These are phyloP conservation scores for Polyploca ridens DNA, from an alignment of 2,888 invertebrate genomes.

Conservation along the genomic window DNA sequence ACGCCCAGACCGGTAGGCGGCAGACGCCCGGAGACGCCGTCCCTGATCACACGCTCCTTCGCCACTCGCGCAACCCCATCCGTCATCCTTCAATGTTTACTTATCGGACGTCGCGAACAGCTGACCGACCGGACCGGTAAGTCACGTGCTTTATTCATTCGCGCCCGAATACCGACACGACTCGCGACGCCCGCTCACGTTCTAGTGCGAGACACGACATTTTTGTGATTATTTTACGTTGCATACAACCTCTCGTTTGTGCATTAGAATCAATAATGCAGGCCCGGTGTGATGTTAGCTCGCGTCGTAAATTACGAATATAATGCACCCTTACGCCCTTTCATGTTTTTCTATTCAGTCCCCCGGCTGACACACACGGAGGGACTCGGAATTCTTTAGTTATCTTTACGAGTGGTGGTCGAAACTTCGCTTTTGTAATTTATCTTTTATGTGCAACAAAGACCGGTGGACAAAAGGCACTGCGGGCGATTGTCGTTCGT, in stretches of 20 bases:
- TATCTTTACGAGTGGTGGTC: constrained; percentile 77
- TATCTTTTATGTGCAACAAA: constrained; percentile 78
- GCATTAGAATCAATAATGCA: constrained; percentile 70
- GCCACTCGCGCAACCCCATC: constrained; percentile 63
- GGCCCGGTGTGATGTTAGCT: constrained; percentile 61
- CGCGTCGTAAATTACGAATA: constrained; percentile 76
- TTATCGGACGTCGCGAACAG: constrained; percentile 76
- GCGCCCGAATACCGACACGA: constrained; percentile 31
- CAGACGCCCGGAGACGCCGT: constrained; percentile 85
- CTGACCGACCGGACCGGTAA: constrained; percentile 82
- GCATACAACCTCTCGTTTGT: constrained; percentile 57
- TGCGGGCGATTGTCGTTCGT: constrained; percentile 58
- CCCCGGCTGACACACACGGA: constrained; percentile 58
- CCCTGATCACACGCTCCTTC: constrained; percentile 71
- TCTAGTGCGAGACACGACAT: constrained; percentile 30
- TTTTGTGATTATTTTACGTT: constrained; percentile 56
- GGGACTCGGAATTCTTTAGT: constrained; percentile 66
- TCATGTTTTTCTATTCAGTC: constrained; percentile 70
- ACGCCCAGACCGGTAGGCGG: constrained; percentile 86
- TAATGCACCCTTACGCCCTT: constrained; percentile 77
- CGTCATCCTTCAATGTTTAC: constrained; percentile 80
- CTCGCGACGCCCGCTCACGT: constrained; percentile 39
- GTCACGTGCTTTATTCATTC: constrained; percentile 73
- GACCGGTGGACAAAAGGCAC: constrained; percentile 69
- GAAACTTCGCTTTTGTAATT: constrained; percentile 74